These are phyloP conservation scores for Heliconius hermathena DNA, from an alignment of 1,140 invertebrate species.

Conservation along the genomic window DNA sequence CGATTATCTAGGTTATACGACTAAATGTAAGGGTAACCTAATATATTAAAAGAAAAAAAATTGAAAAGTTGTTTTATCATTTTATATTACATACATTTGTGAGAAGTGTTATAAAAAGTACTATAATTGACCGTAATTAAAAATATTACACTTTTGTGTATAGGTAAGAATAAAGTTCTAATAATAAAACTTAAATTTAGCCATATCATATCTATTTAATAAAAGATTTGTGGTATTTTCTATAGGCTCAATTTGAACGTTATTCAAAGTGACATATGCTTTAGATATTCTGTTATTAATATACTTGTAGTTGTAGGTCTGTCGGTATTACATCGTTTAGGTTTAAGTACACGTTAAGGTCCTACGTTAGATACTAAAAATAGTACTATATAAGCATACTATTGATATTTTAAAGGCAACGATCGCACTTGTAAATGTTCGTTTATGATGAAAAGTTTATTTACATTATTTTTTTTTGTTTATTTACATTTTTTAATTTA, in stretches of 20 bases:
- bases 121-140: slow-evolving; percentile 81
- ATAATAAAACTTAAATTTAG: slow-evolving; percentile 79
- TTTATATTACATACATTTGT: slow-evolving; percentile 82
- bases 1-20: slow-evolving; percentile 83
- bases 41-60: slow-evolving; percentile 73
- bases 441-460: slow-evolving; percentile 76
- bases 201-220: slow-evolving; percentile 83
- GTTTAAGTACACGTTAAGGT: slow-evolving; percentile 70
- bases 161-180: slow-evolving; percentile 80
- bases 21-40: slow-evolving; percentile 82
- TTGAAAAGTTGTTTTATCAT: slow-evolving; percentile 83
- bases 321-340: slow-evolving; percentile 79
- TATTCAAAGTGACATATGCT: slow-evolving; percentile 82
- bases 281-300: slow-evolving; percentile 82
- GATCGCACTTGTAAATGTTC: slow-evolving; percentile 79
- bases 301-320: slow-evolving; percentile 77
- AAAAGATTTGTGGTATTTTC: slow-evolving; percentile 82
- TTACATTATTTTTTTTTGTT: slow-evolving; percentile 67
- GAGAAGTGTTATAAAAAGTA: slow-evolving; percentile 79
- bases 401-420: slow-evolving; percentile 77
- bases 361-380: slow-evolving; percentile 58
- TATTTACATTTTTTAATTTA: slow-evolving; percentile 81
- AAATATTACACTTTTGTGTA: slow-evolving; percentile 82
- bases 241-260: slow-evolving; percentile 82
- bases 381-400: slow-evolving; percentile 66